phyloP scores from a whole-genome alignment of 2,113 vertebrate species.

The Paramormyrops kingsleyae region DNA sequence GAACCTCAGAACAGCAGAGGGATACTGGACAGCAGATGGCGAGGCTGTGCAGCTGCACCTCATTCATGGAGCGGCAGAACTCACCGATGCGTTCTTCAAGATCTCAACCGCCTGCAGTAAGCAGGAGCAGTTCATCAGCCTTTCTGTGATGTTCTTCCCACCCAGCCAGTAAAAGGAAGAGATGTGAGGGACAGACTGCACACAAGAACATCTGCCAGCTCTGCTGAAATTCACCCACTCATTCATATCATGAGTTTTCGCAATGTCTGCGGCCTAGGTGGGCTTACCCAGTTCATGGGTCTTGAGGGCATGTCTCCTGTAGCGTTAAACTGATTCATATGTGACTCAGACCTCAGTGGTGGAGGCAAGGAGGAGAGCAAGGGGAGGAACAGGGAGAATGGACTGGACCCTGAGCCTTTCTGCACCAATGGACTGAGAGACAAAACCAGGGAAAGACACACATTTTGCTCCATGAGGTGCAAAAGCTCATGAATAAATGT shows the following conservation, averaged over 20 bases:
- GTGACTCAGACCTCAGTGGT: neutral
- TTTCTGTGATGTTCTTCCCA: neutral
- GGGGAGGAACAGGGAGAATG: neutral
- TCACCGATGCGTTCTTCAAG: neutral
- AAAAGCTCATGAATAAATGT: neutral
- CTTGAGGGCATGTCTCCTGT: neutral
- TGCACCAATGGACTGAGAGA: neutral
- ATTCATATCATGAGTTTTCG: neutral
- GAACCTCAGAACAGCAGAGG: neutral
- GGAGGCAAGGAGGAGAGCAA: neutral
- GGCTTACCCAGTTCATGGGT: neutral
- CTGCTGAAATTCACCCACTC: neutral
- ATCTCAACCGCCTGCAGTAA: neutral
- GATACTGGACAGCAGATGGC: neutral
- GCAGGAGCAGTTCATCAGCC: slow-evolving; percentile 10
- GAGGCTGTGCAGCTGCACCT: neutral
- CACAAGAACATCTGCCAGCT: neutral
- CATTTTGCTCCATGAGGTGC: neutral
- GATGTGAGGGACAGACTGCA: neutral
- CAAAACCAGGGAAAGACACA: neutral
- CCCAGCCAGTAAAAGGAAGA: neutral
- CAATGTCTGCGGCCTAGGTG: neutral
- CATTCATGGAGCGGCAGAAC: neutral
- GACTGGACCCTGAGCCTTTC: neutral
- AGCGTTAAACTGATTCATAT: neutral